Evolutionary conservation across 2,113 vertebrate genomes (phyloP), one percentile per base, ranked within the genome.

Genomic region (Xyliphius kryptos): DNA sequence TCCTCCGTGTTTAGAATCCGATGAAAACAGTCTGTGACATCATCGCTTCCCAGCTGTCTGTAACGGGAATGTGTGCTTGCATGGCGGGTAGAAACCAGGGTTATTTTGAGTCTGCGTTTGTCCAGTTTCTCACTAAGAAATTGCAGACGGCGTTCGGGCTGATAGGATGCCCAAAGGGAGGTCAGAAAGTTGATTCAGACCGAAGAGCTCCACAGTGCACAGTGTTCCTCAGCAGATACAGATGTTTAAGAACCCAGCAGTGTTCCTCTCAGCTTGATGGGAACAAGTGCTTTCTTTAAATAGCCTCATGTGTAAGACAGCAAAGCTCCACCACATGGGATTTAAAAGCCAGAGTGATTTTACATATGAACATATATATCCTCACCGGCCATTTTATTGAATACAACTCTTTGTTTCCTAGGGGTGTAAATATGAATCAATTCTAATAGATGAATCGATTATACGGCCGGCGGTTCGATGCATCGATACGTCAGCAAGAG

Each of bases 111-210:
- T 46, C 12, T n/a, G 43, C 14, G 14, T 2, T 46, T 13, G n/a
- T 13, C 43, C 49, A 36, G 55, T 54, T 55, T 65, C 66, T 62
- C 61, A 48, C 43, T 46, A 38, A 67, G 43, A 43, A 38, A 56
- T 36, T 9, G 14, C n/a, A 51, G 51, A 40, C 41, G 7, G n/a
- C 51, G 19, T 48, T 4, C 20, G 48, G 54, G n/a, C 26, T 38
- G 40, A 46, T 16, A 47, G 50, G 54, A 57, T 47, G 21, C 61
- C 56, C 61, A 63, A 15, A 50, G 58, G 66, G 73, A 68, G 51
- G 64, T 58, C 38, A 21, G 53, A 32, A 52, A 68, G 64, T 71
- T 65, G 36, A 56, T 38, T n/a, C 52, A 41, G 50, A 14, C 20
- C 3, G 51, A 47, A 11, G 53, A 52, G 64, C 62, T 65, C 56